A percentile compares a stretch with the other conserved stretches of the same genome.
Evolutionary conservation across 2,113 vertebrate species (phyloP).

Genomic region (Gavialis gangeticus): DNA sequence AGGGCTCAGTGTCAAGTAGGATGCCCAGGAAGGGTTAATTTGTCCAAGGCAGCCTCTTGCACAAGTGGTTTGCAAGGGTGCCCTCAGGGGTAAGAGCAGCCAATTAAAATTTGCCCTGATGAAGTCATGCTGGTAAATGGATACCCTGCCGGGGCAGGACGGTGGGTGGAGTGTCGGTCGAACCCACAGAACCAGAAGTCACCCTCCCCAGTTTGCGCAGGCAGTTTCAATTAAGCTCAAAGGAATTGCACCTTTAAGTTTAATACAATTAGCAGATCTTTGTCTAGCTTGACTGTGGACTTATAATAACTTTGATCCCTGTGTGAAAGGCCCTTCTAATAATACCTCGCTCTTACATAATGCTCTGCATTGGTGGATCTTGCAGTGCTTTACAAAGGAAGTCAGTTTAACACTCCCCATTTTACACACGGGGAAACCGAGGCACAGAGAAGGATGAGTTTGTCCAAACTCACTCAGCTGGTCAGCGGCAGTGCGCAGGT

Average conservation of each 20-base stretch:
- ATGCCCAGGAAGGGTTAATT: neutral
- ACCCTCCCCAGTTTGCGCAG: neutral
- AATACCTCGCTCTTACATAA: neutral
- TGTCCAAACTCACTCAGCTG: neutral
- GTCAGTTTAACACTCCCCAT: neutral
- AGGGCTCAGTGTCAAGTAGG: neutral
- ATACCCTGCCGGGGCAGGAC: neutral
- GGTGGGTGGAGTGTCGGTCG: neutral
- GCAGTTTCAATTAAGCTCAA: neutral
- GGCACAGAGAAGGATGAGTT: neutral
- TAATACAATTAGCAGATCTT: neutral
- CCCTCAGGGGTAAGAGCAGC: neutral
- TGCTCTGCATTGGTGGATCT: neutral
- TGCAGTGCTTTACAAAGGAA: neutral
- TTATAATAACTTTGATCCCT: neutral
- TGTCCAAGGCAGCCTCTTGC: neutral
- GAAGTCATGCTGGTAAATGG: neutral
- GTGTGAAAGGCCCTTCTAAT: neutral
- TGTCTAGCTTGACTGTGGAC: neutral
- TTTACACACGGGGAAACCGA: constrained; percentile 5
- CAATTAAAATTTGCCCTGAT: neutral
- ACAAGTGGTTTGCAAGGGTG: neutral
- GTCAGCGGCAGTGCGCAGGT: neutral
- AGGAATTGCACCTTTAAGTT: neutral
- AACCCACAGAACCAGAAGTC: neutral